A percentile compares a stretch with the other conserved stretches of the same genome.
phyloP scores from a whole-genome alignment of 2,888 invertebrate genomes.

The Dasysyrphus albostriatus region DNA sequence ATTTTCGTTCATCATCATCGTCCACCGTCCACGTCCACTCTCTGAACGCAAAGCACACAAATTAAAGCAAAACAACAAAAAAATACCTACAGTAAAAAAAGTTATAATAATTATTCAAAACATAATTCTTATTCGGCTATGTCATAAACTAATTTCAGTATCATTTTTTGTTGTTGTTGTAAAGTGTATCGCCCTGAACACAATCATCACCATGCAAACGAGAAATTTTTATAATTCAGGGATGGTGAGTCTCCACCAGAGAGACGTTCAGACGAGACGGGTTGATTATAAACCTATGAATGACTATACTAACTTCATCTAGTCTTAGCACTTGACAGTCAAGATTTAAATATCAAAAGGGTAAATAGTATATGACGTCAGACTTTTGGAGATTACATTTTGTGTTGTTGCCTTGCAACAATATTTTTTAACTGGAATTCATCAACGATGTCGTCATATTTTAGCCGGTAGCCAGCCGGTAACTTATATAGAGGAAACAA shows the following conservation, averaged over 20 bases:
- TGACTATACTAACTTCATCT: background rate
- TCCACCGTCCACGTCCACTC: background rate
- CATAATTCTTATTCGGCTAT: slow-evolving; percentile 4
- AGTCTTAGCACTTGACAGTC: background rate
- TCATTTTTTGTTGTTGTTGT: background rate
- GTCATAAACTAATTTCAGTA: slow-evolving; percentile 14
- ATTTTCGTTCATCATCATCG: slow-evolving; percentile 6
- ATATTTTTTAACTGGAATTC: slow-evolving; percentile 1
- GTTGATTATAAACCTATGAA: background rate
- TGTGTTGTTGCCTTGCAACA: slow-evolving; percentile 13
- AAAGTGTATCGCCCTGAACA: background rate
- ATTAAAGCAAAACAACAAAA: background rate
- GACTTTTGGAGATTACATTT: background rate
- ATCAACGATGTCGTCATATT: background rate
- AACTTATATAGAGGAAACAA: background rate
- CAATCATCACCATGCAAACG: background rate
- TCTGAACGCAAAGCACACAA: background rate
- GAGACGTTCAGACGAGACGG: background rate
- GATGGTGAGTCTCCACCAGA: no score
- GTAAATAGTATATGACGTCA: slow-evolving; percentile 13
- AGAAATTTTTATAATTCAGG: background rate
- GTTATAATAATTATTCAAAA: slow-evolving; percentile 11
- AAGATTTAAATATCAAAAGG: background rate
- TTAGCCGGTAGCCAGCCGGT: background rate
- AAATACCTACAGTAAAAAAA: background rate